Base-by-base conservation (phyloP, 2,797 vertebrate genomes). In the Sebastiscus albofasciatus region DNA sequence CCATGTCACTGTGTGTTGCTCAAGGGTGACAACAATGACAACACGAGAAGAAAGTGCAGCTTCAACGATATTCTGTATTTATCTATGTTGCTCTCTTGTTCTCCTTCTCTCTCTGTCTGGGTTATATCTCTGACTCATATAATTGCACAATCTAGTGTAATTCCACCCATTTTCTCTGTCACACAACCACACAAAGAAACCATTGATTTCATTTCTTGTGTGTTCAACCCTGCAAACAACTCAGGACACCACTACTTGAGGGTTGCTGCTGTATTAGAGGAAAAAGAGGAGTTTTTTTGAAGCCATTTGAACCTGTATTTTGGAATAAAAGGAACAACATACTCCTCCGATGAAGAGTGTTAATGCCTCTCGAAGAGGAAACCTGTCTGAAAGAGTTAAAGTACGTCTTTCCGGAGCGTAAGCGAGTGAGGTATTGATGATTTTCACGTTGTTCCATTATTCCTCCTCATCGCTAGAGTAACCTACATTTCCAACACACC, bases 51-150 rank as follows among this genome's bases (percentile, higher is more conserved):
- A 80, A 81, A 83, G 73, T 72, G 77, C 31, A 70, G 61, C 59
- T 78, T 79, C 66, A 54, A 72, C 12, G 55, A 39, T 64, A 72
- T 72, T 77, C 10, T 72, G 31, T 72, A n/a, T 85, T 59, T 75
- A 34, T 69, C 22, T 75, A 20, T 56, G 18, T 74, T 29, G 16
- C 42, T 68, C n/a, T 49, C 31, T 24, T 62, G 18, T 69, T 80
- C 64, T 36, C 42, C 33, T 5, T 70, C 16, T 69, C 14, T 66
- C 34, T 79, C 16, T 77, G 42, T 69, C 20, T 87, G 58, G 86
- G 77, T 80, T 84, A 81, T 78, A 72, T 85, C 66, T 79, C 77
- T 89, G 81, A 88, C 74, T 88, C 82, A 89, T 79, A 22, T 86
- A 82, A 89, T 85, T 82, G 79, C 77, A 74, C 77, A 72, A 79